phyloP scores from a whole-genome alignment of 2,888 invertebrate genomes.

The Carcina quercana region DNA sequence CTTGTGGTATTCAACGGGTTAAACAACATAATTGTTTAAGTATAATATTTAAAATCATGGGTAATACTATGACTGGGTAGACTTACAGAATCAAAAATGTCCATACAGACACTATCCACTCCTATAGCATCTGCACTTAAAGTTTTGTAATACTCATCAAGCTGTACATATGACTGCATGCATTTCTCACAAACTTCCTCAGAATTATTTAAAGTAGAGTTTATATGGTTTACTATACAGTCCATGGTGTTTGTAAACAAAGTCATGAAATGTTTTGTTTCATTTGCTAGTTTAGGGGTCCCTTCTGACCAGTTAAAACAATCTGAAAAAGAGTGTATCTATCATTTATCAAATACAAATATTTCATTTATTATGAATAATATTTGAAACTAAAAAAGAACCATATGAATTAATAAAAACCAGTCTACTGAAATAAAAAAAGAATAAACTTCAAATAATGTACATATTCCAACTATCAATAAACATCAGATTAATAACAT shows the following conservation, averaged over 20 bases:
- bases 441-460: no score
- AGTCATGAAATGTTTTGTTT: constrained; percentile 61
- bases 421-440: not conserved
- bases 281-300: constrained; percentile 57
- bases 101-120: constrained; percentile 78
- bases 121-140: constrained; percentile 72
- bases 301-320: constrained; percentile 69
- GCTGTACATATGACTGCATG: constrained; percentile 61
- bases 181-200: constrained; percentile 69
- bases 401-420: no score
- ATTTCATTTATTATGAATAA: no score
- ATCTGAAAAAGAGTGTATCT: constrained; percentile 62
- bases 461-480: not conserved
- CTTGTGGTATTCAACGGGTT: no score
- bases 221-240: constrained; percentile 48
- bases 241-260: constrained; percentile 54
- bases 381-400: no score
- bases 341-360: no score
- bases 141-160: constrained; percentile 74
- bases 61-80: not conserved
- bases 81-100: constrained; percentile 78
- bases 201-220: constrained; percentile 35
- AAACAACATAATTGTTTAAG: no score
- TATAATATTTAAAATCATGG: not conserved
- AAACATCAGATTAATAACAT: no score